Evolutionary conservation across 2,797 vertebrate species (phyloP).

Genomic region (Micrastur ruficollis): DNA sequence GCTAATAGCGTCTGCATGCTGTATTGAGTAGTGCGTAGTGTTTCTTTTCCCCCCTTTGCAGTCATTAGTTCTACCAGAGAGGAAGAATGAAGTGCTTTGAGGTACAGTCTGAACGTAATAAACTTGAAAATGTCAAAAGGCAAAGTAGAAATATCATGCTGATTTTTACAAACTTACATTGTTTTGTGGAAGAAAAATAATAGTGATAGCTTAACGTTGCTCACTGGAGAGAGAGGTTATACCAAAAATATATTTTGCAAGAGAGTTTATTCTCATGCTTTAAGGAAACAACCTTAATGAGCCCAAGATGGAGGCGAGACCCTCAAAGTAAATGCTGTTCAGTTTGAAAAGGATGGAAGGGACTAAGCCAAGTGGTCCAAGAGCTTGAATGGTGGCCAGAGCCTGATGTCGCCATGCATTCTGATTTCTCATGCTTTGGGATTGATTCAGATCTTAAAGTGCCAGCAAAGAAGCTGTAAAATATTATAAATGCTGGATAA

Average conservation of each 20-base stretch:
- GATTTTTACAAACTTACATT: neutral
- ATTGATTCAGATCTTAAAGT: neutral
- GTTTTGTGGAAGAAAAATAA: neutral
- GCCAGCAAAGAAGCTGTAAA: neutral
- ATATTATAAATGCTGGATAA: neutral
- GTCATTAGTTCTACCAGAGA: neutral
- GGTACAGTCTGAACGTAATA: neutral
- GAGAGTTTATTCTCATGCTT: neutral
- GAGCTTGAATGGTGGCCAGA: neutral
- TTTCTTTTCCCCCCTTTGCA: neutral
- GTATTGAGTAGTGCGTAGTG: neutral
- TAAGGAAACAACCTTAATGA: neutral
- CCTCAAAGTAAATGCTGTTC: neutral
- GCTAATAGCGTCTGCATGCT: neutral
- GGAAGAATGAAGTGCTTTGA: neutral
- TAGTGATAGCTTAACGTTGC: neutral
- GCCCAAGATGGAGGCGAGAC: neutral
- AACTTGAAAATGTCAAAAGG: conserved; percentile 20
- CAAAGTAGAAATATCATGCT: neutral
- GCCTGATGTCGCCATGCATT: neutral
- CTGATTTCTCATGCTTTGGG: neutral
- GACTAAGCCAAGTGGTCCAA: fast-evolving
- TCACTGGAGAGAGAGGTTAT: neutral
- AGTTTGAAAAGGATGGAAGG: neutral
- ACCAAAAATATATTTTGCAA: neutral